Percentiles rank a stretch among this genome's conserved stretches.
These are phyloP conservation scores for Argya squamiceps DNA, from an alignment of 2,797 vertebrate genomes.

Conservation along the genomic window DNA sequence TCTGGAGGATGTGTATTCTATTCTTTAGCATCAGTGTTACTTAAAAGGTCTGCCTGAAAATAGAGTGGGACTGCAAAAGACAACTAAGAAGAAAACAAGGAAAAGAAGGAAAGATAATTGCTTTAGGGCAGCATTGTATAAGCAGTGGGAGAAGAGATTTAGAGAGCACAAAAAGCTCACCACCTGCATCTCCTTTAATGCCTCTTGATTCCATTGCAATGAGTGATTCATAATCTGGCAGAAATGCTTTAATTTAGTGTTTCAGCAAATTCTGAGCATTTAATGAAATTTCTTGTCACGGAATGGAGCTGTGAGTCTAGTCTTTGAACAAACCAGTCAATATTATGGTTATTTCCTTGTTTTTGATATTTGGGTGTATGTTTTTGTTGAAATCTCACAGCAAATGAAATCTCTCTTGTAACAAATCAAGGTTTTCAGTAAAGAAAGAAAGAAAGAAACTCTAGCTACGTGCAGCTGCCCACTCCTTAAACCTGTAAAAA, in stretches of 20 bases:
- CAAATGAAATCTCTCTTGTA: background rate
- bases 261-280: background rate
- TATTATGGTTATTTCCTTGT: background rate
- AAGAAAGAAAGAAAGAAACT: background rate
- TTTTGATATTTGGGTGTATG: background rate
- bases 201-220: background rate
- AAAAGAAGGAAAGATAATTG: background rate
- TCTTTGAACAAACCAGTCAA: background rate
- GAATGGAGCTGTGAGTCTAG: background rate
- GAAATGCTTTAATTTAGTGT: background rate
- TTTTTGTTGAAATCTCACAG: background rate
- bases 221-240: background rate
- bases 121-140: background rate
- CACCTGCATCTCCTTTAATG: background rate
- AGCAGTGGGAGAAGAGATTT: background rate
- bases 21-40: background rate
- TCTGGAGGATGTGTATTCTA: background rate
- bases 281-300: background rate
- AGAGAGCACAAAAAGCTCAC: background rate
- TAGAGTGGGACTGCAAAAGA: background rate
- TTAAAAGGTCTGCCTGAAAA: background rate
- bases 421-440: background rate
- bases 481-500: background rate
- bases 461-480: background rate
- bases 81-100: background rate